Conservation (phyloP, 2,113 vertebrate species). For the Pachycephala philippinensis region DNA sequence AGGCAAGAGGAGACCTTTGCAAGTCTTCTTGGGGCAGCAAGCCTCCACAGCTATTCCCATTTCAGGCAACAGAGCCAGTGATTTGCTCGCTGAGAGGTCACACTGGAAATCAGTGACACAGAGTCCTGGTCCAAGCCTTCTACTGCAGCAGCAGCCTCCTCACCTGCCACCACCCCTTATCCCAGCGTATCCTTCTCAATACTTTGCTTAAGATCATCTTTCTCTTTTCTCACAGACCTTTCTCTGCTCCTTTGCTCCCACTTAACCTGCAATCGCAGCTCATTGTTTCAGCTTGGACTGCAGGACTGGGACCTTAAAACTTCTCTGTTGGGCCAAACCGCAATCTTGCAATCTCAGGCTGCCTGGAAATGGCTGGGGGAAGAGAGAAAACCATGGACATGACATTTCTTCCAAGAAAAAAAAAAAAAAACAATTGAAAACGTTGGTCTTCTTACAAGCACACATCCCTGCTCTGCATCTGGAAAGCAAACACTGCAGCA, state of each 20-base stretch:
- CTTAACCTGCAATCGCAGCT: background rate
- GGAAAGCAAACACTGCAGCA: slow-evolving; percentile 1
- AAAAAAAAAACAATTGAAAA: background rate
- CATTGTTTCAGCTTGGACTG: background rate
- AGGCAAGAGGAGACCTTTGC: background rate
- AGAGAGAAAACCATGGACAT: background rate
- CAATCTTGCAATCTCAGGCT: background rate
- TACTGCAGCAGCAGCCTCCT: background rate
- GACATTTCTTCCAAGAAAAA: background rate
- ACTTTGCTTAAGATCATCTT: background rate
- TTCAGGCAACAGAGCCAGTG: background rate
- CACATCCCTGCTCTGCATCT: background rate
- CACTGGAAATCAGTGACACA: background rate
- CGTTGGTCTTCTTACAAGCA: background rate
- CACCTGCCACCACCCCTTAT: background rate
- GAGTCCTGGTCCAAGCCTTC: background rate
- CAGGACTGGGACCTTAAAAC: background rate
- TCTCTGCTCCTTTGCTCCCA: background rate
- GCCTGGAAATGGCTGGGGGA: background rate
- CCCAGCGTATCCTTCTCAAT: background rate
- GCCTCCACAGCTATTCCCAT: background rate
- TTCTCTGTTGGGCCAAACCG: background rate
- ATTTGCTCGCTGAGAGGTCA: rapidly evolving
- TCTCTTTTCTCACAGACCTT: background rate
- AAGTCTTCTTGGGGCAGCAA: background rate